phyloP scores from a whole-genome alignment of 1,140 invertebrate genomes.

The Leptinotarsa defecta region DNA sequence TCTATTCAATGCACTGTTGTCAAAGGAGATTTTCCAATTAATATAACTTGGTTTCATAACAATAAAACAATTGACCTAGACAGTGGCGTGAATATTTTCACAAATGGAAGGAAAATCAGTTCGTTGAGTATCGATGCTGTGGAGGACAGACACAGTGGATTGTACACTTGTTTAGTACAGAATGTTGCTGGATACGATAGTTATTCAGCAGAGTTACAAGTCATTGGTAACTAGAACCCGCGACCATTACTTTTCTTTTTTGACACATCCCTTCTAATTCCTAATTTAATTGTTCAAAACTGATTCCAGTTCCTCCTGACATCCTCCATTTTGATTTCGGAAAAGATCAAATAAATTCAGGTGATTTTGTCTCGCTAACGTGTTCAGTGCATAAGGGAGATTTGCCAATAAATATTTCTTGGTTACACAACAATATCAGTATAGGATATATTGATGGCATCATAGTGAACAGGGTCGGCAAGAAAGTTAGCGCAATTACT shows the following conservation, averaged over 20 bases:
- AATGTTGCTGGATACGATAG: constrained; percentile 63
- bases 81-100: constrained; percentile 53
- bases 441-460: constrained; percentile 71
- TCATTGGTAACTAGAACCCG: constrained; percentile 62
- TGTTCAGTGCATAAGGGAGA: constrained; percentile 81
- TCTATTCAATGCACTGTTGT: constrained; percentile 65
- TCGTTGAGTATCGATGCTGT: constrained; percentile 64
- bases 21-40: constrained; percentile 71
- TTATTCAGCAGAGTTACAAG: constrained; percentile 64
- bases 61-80: constrained; percentile 47
- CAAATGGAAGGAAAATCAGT: constrained; percentile 60
- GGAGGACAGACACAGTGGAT: constrained; percentile 62
- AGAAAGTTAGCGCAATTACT: constrained; percentile 76
- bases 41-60: constrained; percentile 67
- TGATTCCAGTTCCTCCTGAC: constrained; percentile 71
- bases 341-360: constrained; percentile 78
- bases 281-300: constrained; percentile 58
- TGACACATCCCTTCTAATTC: constrained; percentile 58
- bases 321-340: constrained; percentile 78
- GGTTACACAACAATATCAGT: constrained; percentile 74
- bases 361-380: constrained; percentile 75
- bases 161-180: constrained; percentile 65
- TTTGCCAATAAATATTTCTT: constrained; percentile 73
- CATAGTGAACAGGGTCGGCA: constrained; percentile 72
- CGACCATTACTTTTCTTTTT: background rate